Evolutionary conservation across 2,888 invertebrate species (phyloP).

Genomic region (Loripinus fragilis): DNA sequence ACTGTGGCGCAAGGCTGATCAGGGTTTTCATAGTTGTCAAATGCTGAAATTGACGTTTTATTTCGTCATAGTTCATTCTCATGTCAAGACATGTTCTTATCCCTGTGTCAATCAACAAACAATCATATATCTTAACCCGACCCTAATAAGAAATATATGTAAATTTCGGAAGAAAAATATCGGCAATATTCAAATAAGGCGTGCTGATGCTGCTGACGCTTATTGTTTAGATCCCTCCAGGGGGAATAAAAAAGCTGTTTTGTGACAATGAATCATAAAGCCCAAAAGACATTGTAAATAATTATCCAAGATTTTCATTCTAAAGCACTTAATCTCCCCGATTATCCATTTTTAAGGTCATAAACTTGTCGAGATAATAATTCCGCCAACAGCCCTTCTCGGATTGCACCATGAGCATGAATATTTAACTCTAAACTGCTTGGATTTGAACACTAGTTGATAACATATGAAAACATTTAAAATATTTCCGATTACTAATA

Average conservation of each 20-base stretch:
- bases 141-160: slow-evolving; percentile 46
- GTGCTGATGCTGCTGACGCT: slow-evolving; percentile 10
- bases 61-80: no score
- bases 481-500: no score
- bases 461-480: no score
- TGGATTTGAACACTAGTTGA: no score
- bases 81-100: slow-evolving; percentile 22
- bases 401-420: background rate
- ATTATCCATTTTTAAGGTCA: slow-evolving; percentile 23
- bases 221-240: background rate
- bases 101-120: slow-evolving; percentile 32
- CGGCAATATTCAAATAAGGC: slow-evolving; percentile 9
- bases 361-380: slow-evolving; percentile 19
- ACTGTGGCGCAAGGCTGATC: no score
- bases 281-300: slow-evolving; percentile 25
- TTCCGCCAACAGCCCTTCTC: slow-evolving; percentile 4
- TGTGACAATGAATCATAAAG: slow-evolving; percentile 12
- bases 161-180: slow-evolving; percentile 16
- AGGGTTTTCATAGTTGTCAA: no score
- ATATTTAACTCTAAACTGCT: background rate
- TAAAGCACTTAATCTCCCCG: slow-evolving; percentile 17
- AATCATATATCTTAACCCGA: slow-evolving; percentile 36
- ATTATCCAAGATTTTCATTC: slow-evolving; percentile 26
- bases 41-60: no score
- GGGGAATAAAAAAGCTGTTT: background rate